These are phyloP conservation scores for Philonicus albiceps DNA, from an alignment of 2,888 invertebrate genomes.

Conservation along the genomic window DNA sequence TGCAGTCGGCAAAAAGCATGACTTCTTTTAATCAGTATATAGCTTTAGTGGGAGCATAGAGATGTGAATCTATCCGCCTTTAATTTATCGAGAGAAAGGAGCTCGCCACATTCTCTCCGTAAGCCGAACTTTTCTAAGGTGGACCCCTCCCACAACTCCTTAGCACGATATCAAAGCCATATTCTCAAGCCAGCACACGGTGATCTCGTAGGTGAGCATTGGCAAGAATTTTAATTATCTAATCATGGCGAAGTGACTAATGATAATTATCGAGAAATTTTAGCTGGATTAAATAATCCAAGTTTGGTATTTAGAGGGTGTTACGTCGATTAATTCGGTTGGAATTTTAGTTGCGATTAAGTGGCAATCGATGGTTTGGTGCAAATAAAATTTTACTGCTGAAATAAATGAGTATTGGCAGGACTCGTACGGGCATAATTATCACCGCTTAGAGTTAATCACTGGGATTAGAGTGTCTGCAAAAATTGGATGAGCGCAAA, in stretches of 20 bases:
- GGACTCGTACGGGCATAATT: not conserved
- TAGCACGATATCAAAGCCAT: not conserved
- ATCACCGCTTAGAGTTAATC: not conserved
- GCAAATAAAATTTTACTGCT: not conserved
- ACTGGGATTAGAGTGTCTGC: not conserved
- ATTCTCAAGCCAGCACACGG: not conserved
- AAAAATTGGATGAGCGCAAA: not conserved
- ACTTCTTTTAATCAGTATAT: not conserved
- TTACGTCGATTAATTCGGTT: not conserved
- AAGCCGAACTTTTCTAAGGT: not conserved
- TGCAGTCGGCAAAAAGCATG: not conserved
- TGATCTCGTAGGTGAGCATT: not conserved
- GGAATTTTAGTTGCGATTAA: not conserved
- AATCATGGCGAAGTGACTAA: slow-evolving; percentile 16
- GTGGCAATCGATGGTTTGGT: not conserved
- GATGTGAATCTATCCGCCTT: not conserved
- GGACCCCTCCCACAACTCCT: not conserved
- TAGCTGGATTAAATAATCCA: slow-evolving; percentile 11
- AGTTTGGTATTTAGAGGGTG: not conserved
- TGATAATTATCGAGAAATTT: slow-evolving; percentile 16
- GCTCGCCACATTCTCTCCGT: not conserved
- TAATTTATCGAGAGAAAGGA: not conserved
- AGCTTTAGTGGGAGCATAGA: not conserved
- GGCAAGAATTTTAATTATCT: slow-evolving; percentile 22
- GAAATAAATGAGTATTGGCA: not conserved